phyloP scores from a whole-genome alignment of 2,797 vertebrate species.

The Apogon talboti region DNA sequence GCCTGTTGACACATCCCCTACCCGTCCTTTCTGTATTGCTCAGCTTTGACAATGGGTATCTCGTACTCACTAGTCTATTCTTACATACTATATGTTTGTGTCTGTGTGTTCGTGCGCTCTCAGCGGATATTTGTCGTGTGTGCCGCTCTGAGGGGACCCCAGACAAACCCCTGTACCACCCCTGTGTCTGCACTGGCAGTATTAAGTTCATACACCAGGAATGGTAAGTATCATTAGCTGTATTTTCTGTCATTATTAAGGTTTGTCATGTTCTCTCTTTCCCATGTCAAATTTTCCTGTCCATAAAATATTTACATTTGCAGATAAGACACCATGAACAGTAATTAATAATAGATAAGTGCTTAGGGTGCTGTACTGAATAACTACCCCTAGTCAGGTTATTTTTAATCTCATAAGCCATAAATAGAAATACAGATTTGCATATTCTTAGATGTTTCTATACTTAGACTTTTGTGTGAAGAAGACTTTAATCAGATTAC shows the following conservation, averaged over 20 bases:
- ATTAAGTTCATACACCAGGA: conserved; percentile 99
- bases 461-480: conserved; percentile 13
- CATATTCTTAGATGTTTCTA: background rate
- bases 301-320: background rate
- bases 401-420: conserved; percentile 6
- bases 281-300: background rate
- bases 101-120: conserved; percentile 17
- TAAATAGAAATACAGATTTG: background rate
- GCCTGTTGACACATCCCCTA: background rate
- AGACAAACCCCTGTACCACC: conserved; percentile 97
- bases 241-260: conserved; percentile 1
- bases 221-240: conserved; percentile 87
- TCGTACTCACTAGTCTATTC: background rate
- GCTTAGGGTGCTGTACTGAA: background rate
- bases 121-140: conserved; percentile 97
- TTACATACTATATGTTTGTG: conserved; percentile 1
- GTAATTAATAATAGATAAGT: background rate
- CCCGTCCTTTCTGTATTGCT: background rate
- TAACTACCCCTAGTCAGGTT: background rate
- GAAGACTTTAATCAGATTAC: conserved; percentile 18
- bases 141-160: conserved; percentile 97
- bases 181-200: conserved; percentile 98
- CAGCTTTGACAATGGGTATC: background rate
- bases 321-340: background rate
- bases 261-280: background rate